These are phyloP conservation scores for Scaptodrosophila lebanonensis DNA, from an alignment of 1,140 invertebrate genomes.

Conservation along the genomic window DNA sequence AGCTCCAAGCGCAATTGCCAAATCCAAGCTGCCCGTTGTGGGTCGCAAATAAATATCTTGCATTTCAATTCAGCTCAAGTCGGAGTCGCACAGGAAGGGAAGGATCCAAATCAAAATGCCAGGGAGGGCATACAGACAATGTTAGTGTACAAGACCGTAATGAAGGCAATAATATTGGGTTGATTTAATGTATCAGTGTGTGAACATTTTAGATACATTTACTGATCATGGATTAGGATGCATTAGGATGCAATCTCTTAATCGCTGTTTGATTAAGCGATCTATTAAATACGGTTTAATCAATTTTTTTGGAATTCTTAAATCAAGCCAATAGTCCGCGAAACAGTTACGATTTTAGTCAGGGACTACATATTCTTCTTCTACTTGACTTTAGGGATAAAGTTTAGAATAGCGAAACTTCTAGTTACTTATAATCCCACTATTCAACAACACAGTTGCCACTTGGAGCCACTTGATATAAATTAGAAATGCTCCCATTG, in stretches of 20 bases:
- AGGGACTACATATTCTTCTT: slow-evolving; percentile 33
- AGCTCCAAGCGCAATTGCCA: background rate
- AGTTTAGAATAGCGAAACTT: slow-evolving; percentile 30
- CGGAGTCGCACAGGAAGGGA: slow-evolving; percentile 32
- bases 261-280: too few relatives aligned
- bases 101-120: slow-evolving; percentile 52
- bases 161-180: too few relatives aligned
- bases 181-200: too few relatives aligned
- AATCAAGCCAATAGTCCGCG: too few relatives aligned
- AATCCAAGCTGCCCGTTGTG: slow-evolving; percentile 51
- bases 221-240: too few relatives aligned
- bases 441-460: slow-evolving; percentile 54
- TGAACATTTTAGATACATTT: too few relatives aligned
- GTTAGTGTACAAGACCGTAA: slow-evolving; percentile 83
- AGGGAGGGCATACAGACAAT: background rate
- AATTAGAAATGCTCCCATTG: slow-evolving; percentile 30
- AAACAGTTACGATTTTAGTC: too few relatives aligned
- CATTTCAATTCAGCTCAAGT: slow-evolving; percentile 41
- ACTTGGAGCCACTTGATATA: slow-evolving; percentile 8
- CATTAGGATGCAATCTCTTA: too few relatives aligned
- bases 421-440: slow-evolving; percentile 53
- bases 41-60: slow-evolving; percentile 31
- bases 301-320: too few relatives aligned
- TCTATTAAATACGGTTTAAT: too few relatives aligned
- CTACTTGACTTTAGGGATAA: slow-evolving; percentile 27